phyloP scores from a whole-genome alignment of 2,113 vertebrate genomes.

The Ornithorhynchus anatinus region DNA sequence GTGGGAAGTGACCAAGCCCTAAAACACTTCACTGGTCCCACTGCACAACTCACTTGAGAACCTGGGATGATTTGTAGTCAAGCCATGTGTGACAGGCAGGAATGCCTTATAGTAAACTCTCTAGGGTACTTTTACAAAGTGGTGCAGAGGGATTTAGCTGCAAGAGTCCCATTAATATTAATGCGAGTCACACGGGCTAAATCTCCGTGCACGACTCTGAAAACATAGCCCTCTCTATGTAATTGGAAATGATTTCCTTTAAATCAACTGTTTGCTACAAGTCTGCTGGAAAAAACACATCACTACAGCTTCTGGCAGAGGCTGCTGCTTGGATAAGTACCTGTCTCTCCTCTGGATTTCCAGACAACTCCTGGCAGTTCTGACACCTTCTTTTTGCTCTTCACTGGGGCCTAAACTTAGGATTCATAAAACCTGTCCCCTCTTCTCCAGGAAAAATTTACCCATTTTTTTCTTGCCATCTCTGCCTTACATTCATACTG shows the following conservation, averaged over 20 bases:
- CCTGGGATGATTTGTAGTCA: slow-evolving; percentile 21
- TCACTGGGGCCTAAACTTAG: background rate
- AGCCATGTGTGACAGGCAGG: slow-evolving; percentile 35
- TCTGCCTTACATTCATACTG: too few species aligned
- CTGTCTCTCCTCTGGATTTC: background rate
- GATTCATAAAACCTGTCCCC: too few species aligned
- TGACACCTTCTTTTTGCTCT: background rate
- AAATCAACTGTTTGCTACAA: slow-evolving; percentile 11
- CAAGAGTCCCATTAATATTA: slow-evolving; percentile 42
- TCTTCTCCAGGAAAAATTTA: too few species aligned
- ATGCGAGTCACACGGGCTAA: slow-evolving; percentile 46
- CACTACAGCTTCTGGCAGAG: background rate
- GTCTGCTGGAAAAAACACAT: background rate
- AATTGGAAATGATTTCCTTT: slow-evolving; percentile 56
- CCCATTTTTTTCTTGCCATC: too few species aligned
- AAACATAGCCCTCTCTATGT: background rate
- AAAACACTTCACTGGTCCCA: background rate
- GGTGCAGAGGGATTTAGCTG: slow-evolving; percentile 28
- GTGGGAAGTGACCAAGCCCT: background rate
- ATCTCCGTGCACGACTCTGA: slow-evolving; percentile 13
- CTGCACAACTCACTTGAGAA: background rate
- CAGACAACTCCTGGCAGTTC: background rate
- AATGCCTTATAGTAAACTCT: slow-evolving; percentile 11
- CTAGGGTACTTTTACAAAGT: slow-evolving; percentile 32
- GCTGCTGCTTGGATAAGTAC: background rate